phyloP scores from a whole-genome alignment of 1,140 invertebrate genomes.

The Bradysia coprophila region DNA sequence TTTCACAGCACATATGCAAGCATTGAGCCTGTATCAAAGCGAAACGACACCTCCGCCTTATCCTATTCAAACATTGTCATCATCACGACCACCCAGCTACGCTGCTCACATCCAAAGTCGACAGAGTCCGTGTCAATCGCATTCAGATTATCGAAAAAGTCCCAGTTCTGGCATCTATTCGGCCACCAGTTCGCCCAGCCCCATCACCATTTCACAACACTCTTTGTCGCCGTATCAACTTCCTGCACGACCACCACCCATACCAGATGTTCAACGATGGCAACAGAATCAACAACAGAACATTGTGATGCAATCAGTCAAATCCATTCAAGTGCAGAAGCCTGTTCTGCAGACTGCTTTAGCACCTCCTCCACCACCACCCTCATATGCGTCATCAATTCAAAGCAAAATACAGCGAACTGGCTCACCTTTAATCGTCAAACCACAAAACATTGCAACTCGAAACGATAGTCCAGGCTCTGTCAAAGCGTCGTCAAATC shows the following conservation, averaged over 20 bases:
- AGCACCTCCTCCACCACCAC: conserved; percentile 60
- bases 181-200: conserved; percentile 53
- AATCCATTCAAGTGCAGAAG: conserved; percentile 86
- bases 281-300: conserved; percentile 71
- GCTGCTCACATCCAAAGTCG: conserved; percentile 67
- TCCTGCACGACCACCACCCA: conserved; percentile 42
- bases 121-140: conserved; percentile 62
- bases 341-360: conserved; percentile 85
- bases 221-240: conserved; percentile 27
- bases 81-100: conserved; percentile 65
- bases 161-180: conserved; percentile 64
- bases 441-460: too few relatives aligned
- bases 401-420: conserved; percentile 45
- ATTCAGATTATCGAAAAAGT: conserved; percentile 36
- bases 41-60: conserved; percentile 49
- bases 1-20: conserved; percentile 68
- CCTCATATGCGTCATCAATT: conserved; percentile 60
- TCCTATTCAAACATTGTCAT: conserved; percentile 38
- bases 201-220: conserved; percentile 51
- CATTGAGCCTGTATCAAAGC: conserved; percentile 57
- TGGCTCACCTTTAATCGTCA: too few relatives aligned
- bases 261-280: conserved; percentile 52
- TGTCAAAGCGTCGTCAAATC: too few relatives aligned
- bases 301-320: conserved; percentile 91
- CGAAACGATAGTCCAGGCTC: too few relatives aligned